These are phyloP conservation scores for Corynorhinus townsendii DNA, from an alignment of 2,113 vertebrate genomes.

Conservation along the genomic window DNA sequence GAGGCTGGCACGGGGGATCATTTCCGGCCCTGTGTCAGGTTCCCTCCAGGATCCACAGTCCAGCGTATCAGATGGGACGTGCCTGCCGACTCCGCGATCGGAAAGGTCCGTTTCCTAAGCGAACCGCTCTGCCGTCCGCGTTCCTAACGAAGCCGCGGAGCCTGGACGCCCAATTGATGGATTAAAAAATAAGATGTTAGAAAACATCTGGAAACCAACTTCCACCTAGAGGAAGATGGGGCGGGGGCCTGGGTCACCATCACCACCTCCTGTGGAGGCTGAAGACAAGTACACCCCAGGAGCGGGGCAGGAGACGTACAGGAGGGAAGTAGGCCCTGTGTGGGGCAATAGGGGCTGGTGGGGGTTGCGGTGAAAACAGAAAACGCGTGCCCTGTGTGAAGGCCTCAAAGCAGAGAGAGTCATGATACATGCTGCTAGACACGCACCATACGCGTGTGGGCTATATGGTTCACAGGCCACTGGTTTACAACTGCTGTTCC, in stretches of 20 bases:
- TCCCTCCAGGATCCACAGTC: neutral
- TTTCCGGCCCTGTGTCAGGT: neutral
- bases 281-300: neutral
- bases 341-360: accelerated
- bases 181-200: neutral
- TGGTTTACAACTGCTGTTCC: neutral
- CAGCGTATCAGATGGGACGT: accelerated
- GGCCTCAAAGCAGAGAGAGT: neutral
- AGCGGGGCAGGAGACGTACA: neutral
- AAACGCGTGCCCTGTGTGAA: neutral
- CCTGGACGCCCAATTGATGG: neutral
- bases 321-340: neutral
- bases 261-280: neutral
- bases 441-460: neutral
- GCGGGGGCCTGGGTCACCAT: neutral
- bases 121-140: neutral
- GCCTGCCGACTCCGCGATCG: neutral
- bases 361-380: neutral
- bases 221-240: neutral
- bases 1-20: neutral
- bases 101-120: neutral
- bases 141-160: neutral
- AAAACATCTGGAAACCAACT: neutral
- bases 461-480: neutral
- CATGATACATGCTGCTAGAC: neutral